Base-by-base conservation (phyloP, 2,797 vertebrate genomes). In the Thaleichthys pacificus region DNA sequence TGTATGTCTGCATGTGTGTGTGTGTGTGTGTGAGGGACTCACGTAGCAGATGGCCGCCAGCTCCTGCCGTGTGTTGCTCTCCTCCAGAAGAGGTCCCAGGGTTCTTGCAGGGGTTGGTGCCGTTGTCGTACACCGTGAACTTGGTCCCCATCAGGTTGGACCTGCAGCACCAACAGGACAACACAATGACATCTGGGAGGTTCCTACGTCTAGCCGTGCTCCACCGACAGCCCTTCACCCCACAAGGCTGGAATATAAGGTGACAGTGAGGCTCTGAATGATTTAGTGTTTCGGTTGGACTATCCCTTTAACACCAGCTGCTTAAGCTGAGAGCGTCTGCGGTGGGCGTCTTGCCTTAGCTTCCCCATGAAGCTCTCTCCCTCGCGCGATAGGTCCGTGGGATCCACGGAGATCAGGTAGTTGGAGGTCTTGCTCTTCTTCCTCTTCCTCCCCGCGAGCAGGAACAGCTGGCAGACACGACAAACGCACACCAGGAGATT, bases 361-460 rank as follows among this genome's bases (percentile, higher is more conserved):
- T 99, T 99, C 49, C 97, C 97, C n/a, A 97, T 89, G 79, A 97
- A 99, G 84, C 95, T 96, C 85, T 96, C 96, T 8, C 95, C 97
- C 86, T 96, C 96, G 1, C 97, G 92, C 0, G 97, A 96, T 77
- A 99, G 90, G 83, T 98, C 96, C 3, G 95, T 98, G 73, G 97
- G 94, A 42, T 99, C 97, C 51, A 96, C 89, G 28, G 97, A 98
- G 70, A 99, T 97, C 72, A 99, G 92, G 79, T 99, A 99, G 91
- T 99, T 98, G 68, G 97, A 98, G 0, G 97, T 98, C 91, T 98
- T 99, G 83, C 97, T 98, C 91, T 98, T 98, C 91, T 98, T 99
- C 77, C 97, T 93, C 88, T 99, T 99, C 80, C 97, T 93, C 9
- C 96, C 97, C 0, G 97, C 97, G 84, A 99, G 91, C 83, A 99